These are phyloP conservation scores for Thera obeliscata DNA, from an alignment of 2,888 invertebrate species.

Conservation along the genomic window DNA sequence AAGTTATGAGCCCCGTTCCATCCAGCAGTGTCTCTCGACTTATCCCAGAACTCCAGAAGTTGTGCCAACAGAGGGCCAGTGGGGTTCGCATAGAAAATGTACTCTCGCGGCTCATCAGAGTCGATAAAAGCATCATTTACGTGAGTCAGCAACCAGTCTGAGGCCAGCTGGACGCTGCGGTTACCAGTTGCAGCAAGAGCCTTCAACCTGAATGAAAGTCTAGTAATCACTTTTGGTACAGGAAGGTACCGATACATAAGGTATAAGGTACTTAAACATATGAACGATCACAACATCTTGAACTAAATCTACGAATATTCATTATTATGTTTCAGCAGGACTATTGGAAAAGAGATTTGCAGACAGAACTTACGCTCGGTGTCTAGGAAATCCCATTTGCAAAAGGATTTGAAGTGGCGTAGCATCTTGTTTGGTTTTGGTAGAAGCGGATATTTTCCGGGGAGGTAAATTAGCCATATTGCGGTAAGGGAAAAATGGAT, in stretches of 20 bases:
- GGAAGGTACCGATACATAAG: too few species aligned
- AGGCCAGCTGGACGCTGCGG: slow-evolving; percentile 93
- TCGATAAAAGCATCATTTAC: slow-evolving; percentile 93
- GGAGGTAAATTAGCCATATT: slow-evolving; percentile 91
- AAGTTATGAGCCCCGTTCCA: slow-evolving; percentile 97
- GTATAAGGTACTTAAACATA: too few species aligned
- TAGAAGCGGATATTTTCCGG: slow-evolving; percentile 89
- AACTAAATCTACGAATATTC: too few species aligned
- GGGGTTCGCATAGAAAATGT: slow-evolving; percentile 94
- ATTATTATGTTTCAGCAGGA: neutral
- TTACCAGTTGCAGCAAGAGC: slow-evolving; percentile 96
- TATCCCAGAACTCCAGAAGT: slow-evolving; percentile 90
- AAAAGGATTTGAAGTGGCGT: slow-evolving; percentile 92
- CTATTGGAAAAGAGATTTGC: neutral
- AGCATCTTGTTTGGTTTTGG: slow-evolving; percentile 89
- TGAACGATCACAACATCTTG: too few species aligned
- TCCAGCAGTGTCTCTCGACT: slow-evolving; percentile 88
- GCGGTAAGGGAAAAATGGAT: slow-evolving; percentile 34
- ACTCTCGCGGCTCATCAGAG: slow-evolving; percentile 91
- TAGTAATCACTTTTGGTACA: neutral
- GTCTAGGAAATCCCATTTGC: slow-evolving; percentile 95
- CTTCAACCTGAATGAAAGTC: slow-evolving; percentile 88
- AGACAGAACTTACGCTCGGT: slow-evolving; percentile 90
- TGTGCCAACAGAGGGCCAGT: slow-evolving; percentile 89
- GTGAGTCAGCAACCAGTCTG: slow-evolving; percentile 95